Evolutionary conservation across 2,888 invertebrate genomes (phyloP).

Genomic region (Synergus gifuensis): DNA sequence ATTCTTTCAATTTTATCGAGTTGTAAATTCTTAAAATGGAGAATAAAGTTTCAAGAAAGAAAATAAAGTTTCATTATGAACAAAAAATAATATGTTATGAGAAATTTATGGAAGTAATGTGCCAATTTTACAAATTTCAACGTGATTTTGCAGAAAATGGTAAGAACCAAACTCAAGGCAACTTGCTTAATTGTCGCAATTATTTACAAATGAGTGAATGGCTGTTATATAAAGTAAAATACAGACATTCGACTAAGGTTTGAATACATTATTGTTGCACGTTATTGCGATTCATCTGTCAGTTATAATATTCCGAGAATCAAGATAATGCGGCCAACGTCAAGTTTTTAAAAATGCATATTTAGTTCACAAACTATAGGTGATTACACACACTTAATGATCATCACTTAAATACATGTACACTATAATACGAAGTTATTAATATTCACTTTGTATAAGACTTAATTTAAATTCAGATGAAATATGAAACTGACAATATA

Average conservation of each 20-base stretch:
- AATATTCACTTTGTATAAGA: neutral
- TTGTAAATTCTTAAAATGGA: too few species aligned
- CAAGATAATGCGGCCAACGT: neutral
- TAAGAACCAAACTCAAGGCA: neutral
- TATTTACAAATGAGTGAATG: slow-evolving; percentile 31
- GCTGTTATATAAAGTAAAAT: slow-evolving; percentile 19
- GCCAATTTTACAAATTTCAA: neutral
- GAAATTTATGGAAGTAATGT: neutral
- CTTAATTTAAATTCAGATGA: neutral
- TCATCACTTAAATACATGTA: neutral
- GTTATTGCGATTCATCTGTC: slow-evolving; percentile 8
- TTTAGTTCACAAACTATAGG: neutral
- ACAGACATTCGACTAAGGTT: neutral
- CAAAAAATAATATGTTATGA: neutral
- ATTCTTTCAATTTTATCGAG: too few species aligned
- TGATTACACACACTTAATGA: neutral
- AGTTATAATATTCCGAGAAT: neutral
- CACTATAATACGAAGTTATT: neutral
- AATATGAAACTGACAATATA: neutral
- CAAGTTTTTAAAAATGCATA: neutral
- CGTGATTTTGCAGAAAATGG: neutral
- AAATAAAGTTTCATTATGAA: too few species aligned
- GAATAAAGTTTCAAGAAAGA: too few species aligned
- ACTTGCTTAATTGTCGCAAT: slow-evolving; percentile 12
- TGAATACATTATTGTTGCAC: neutral